Conservation (phyloP, 2,797 vertebrate genomes). For the Clarias fuscus region DNA sequence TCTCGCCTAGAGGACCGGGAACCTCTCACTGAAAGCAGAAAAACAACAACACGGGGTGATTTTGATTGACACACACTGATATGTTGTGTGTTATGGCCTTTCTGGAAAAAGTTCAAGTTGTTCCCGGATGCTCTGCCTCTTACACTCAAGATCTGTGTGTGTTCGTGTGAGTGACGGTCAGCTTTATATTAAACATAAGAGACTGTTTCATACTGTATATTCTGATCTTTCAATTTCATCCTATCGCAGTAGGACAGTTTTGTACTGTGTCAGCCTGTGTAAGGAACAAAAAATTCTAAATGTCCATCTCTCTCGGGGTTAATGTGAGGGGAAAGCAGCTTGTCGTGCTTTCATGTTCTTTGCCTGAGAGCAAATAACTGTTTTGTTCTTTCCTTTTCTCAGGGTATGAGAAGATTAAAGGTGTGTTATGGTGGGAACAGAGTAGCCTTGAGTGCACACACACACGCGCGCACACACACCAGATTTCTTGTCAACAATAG, state of each 20-base stretch:
- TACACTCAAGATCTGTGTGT: background rate
- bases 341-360: background rate
- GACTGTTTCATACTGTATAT: background rate
- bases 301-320: background rate
- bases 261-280: background rate
- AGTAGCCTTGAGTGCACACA: background rate
- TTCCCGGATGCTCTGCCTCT: background rate
- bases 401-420: background rate
- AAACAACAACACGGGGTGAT: background rate
- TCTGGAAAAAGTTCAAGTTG: no score
- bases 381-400: background rate
- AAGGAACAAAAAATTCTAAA: background rate
- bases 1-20: background rate
- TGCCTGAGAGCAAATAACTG: background rate
- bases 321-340: background rate
- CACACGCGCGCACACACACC: background rate
- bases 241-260: background rate
- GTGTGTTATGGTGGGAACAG: background rate
- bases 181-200: background rate
- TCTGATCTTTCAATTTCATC: background rate
- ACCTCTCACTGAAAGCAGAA: background rate
- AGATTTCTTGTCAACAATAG: background rate
- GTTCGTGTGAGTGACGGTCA: background rate
- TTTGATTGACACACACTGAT: background rate
- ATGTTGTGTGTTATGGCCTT: background rate